These are phyloP conservation scores for Mormyrus iriodes DNA, from an alignment of 2,113 vertebrate species.

Conservation along the genomic window DNA sequence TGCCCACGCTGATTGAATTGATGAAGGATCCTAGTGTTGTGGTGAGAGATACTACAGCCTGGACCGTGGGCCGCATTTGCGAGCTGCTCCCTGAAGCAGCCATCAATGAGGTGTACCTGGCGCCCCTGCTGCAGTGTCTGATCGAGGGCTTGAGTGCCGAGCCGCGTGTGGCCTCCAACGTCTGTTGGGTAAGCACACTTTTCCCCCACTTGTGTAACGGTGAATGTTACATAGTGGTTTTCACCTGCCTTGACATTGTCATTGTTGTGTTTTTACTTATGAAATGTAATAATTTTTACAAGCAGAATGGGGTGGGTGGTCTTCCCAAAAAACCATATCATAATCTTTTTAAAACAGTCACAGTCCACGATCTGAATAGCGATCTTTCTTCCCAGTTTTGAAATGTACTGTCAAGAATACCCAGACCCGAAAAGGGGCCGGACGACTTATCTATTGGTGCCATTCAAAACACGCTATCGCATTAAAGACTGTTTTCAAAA, in stretches of 20 bases:
- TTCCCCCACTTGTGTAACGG: no score
- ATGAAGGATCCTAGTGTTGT: constrained; percentile 98
- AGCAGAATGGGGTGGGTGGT: background rate
- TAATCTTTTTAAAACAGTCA: no score
- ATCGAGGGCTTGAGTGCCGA: constrained; percentile 93
- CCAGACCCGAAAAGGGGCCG: background rate
- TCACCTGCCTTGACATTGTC: background rate
- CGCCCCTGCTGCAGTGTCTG: constrained; percentile 87
- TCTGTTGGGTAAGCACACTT: constrained; percentile 86
- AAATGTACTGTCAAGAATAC: background rate
- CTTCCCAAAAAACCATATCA: background rate
- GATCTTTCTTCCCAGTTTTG: background rate
- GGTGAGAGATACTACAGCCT: constrained; percentile 92
- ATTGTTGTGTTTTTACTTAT: background rate
- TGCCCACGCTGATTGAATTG: constrained; percentile 92
- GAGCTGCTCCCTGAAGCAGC: constrained; percentile 93
- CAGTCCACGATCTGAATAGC: background rate
- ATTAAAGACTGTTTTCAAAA: background rate
- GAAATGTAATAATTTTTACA: no score
- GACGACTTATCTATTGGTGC: background rate
- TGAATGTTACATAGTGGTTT: background rate
- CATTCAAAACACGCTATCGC: background rate
- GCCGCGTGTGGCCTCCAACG: constrained; percentile 91
- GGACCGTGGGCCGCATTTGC: constrained; percentile 94
- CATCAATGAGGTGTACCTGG: constrained; percentile 90